Evolutionary conservation across 2,797 vertebrate genomes (phyloP), one percentile per base, ranked within the genome.

Genomic region (Kryptolebias ocellatus): DNA sequence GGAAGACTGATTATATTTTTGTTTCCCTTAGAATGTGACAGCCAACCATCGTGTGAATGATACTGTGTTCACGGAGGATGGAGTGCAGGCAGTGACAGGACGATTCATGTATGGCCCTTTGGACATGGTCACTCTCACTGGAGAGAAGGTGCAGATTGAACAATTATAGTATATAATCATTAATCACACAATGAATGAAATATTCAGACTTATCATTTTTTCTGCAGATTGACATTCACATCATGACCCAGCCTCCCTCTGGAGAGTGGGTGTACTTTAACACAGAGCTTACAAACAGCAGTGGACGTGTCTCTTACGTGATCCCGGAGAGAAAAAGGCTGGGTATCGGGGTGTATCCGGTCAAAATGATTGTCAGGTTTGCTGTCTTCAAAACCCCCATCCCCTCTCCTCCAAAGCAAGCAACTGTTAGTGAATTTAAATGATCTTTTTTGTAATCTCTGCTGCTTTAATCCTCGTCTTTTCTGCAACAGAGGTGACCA

Each of bases 311-410:
- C 64, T 96, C 95, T 18, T 99, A 98, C 0, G 64, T 90, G 50
- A 94, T 99, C 74, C 96, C 96, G 0, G 96, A 98, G 70, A 90
- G 92, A 63, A 96, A 93, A 68, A 95, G 95, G n/a, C 92, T 99
- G 85, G 96, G 96, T 24, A 95, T 99, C 0, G 98, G 98, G 0
- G 96, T 99, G 49, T 99, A 99, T 86, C 98, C 98, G 0, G 88
- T 99, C 79, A 99, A 99, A 92, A 97, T 99, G 96, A 98, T 99
- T 73, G 96, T 99, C 85, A 97, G 98, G 98, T 99, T 5, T 18
- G 20, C 7, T 5, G 11, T 28, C 45, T 44, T 60, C 20, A 24
- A 24, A 24, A 24, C 20, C 20, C 20, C 20, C 20, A 24, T 24
- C 20, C 20, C 20, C 20, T 24, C 20, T 24, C 20, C 1, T 24